Evolutionary conservation across 2,113 vertebrate genomes (phyloP), one percentile per base, ranked within the genome.

Genomic region (Oreochromis spilurus): DNA sequence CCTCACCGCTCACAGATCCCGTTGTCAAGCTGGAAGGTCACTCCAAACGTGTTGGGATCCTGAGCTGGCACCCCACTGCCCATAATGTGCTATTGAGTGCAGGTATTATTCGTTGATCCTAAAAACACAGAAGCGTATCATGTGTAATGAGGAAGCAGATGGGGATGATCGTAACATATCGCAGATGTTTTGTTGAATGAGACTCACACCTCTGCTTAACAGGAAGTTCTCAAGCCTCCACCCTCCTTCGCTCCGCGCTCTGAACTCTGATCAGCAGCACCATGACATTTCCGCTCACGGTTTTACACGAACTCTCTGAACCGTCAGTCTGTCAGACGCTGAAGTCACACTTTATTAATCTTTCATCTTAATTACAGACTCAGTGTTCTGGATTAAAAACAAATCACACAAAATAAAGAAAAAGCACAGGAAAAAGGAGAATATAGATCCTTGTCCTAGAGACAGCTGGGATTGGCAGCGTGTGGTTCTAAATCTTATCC

Each of bases 1-100:
- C 21, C 1, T 54, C 95, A 9, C 87, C 97, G 1, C 89, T 98
- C 90, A 96, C 96, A 58, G 97, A 97, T 6, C 97, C 98, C 0
- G 95, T 98, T 0, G 97, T 98, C 84, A 98, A 97, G 84, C 94
- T 98, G 86, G 97, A 98, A 2, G 98, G 98, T 6, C 98, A 98
- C 93, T 97, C 97, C 78, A 98, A 98, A 85, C 96, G 98, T 1
- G 98, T 98, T 21, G 98, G 98, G 91, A 97, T 97, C 43, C 95
- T 98, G 54, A 93, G 91, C 87, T 98, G 98, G 98, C 98, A 98
- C 87, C 97, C 98, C 29, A 98, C 97, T 0, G 97, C 97, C 52
- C 97, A 97, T 94, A 98, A 98, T 0, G 96, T 98, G 75, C 96
- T 98, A 65, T 93, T 98, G 95, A 98, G 94, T 14, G 97, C 98